Percentiles rank a stretch among this genome's conserved stretches.
These are phyloP conservation scores for Pseudochirops corinnae DNA, from an alignment of 2,797 vertebrate species.

Conservation along the genomic window DNA sequence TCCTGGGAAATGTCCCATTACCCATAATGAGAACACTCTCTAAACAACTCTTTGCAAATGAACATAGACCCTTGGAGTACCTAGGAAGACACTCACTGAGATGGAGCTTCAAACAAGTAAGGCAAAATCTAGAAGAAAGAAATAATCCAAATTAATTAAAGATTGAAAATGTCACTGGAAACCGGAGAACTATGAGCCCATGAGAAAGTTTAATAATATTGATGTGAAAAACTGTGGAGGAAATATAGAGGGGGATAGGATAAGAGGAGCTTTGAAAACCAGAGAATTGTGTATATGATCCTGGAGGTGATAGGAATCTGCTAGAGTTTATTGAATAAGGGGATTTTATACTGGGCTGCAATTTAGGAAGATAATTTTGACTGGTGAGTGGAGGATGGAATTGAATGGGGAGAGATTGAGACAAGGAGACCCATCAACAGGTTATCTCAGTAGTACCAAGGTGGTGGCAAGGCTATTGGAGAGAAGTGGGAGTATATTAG, in stretches of 20 bases:
- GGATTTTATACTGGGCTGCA: neutral
- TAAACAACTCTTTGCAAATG: neutral
- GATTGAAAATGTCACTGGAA: neutral
- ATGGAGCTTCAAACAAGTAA: slow-evolving; percentile 24
- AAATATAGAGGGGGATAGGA: neutral
- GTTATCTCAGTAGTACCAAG: neutral
- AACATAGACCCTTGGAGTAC: slow-evolving; percentile 20
- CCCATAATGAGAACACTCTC: neutral
- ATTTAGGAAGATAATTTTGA: neutral
- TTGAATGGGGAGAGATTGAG: neutral
- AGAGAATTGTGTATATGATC: neutral
- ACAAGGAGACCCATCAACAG: neutral
- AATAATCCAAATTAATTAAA: slow-evolving; percentile 16
- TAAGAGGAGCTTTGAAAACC: neutral
- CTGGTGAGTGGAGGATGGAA: neutral
- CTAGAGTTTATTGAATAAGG: neutral
- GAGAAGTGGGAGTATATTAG: neutral
- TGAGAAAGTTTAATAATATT: slow-evolving; percentile 22
- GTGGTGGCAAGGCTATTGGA: neutral
- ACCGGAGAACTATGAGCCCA: slow-evolving; percentile 8
- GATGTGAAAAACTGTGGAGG: neutral
- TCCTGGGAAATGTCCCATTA: neutral
- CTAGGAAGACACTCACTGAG: slow-evolving; percentile 31
- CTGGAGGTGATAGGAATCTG: neutral
- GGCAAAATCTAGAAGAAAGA: neutral